Base-by-base conservation (phyloP, 2,113 vertebrate species). In the Passer domesticus region DNA sequence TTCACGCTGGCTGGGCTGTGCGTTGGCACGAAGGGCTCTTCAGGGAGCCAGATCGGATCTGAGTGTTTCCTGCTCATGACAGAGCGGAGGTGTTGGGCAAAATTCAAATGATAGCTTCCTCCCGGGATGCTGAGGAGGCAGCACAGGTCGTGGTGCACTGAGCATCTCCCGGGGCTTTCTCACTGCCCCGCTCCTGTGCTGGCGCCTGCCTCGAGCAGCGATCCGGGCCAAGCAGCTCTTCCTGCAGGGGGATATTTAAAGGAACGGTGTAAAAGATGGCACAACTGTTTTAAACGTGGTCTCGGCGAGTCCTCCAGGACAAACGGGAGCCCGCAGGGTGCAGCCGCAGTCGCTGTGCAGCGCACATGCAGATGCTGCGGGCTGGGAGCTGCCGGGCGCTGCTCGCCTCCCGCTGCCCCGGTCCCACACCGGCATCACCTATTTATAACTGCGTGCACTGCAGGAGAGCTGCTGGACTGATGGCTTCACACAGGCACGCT, bases 401-500 rank as follows among this genome's bases (percentile, higher is more conserved):
- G 39, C 78, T 2, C 1, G n/a, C 90, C 75, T 6, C 1, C 3
- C 47, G 25, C 59, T 37, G 11, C 37, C 41, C 67, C 1, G 2
- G 70, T n/a, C 86, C 83, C 76, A 23, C 9, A 5, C 78, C 3
- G 3, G 92, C 83, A 67, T 25, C 90, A 37, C 88, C 93, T 96
- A 95, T 97, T 95, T 96, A 94, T 96, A 96, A 83, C 94, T 15
- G 46, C 73, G 14, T 1, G 49, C 75, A 9, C 88, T n/a, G 79
- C 93, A 81, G 90, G 86, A 83, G 23, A 22, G 60, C 21, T 50
- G 46, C 24, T 23, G 88, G 95, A n/a, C 85, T 74, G 82, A 64
- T 49, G 80, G 93, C 76, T 85, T 75, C 95, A 72, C 62, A 18
- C 68, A 86, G 92, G 27, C 83, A 70, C 1, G 7, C 90, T 93